phyloP scores from a whole-genome alignment of 2,113 vertebrate species.

The Nymphicus hollandicus region DNA sequence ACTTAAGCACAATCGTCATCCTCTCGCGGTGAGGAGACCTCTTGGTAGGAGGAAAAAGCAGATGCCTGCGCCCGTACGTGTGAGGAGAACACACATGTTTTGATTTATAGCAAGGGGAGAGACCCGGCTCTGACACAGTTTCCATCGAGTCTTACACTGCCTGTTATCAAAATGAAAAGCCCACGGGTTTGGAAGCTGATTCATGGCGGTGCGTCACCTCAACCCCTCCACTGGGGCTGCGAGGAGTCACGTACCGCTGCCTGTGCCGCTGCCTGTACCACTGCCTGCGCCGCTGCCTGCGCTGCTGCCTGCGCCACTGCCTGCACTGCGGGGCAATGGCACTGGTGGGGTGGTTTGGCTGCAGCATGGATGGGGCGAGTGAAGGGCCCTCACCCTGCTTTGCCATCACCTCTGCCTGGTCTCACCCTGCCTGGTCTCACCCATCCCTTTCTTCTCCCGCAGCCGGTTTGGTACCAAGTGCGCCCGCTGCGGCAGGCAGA shows the following conservation, averaged over 20 bases:
- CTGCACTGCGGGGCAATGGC: background rate
- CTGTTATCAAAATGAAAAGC: slow-evolving; percentile 47
- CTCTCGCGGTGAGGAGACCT: background rate
- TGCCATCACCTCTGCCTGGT: background rate
- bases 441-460: slow-evolving; percentile 35
- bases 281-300: no score
- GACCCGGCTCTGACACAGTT: slow-evolving; percentile 27
- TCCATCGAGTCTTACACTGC: background rate
- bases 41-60: background rate
- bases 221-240: background rate
- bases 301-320: rapidly evolving
- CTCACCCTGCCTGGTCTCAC: background rate
- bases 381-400: background rate
- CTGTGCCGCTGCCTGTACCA: background rate
- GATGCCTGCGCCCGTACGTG: background rate
- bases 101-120: slow-evolving; percentile 36
- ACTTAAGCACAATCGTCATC: rapidly evolving
- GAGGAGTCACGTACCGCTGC: rapidly evolving
- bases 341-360: rapidly evolving
- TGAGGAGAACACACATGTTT: slow-evolving; percentile 44
- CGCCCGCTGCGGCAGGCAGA: slow-evolving; percentile 92
- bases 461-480: slow-evolving; percentile 99
- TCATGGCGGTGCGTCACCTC: background rate
- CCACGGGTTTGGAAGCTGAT: slow-evolving; percentile 2
- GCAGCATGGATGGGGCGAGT: rapidly evolving